Evolutionary conservation across 1,140 invertebrate genomes (phyloP).

Genomic region (Centruroides sculpturatus): DNA sequence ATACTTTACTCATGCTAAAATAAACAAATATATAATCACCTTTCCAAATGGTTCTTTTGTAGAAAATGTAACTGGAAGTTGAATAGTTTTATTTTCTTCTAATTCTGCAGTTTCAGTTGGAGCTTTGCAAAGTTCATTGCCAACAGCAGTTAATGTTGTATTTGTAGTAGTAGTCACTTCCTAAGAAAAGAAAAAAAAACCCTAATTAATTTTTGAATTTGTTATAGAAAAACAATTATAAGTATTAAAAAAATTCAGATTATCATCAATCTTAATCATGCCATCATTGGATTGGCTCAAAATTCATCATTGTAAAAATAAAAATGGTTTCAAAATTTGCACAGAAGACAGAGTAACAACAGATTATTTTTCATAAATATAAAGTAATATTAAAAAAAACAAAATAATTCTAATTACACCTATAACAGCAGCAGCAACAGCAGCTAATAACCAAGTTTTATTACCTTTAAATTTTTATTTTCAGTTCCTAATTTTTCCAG

Average conservation of each 20-base stretch:
- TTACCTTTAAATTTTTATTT: background rate
- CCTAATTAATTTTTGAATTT: background rate
- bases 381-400: no score
- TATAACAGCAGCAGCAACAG: no score
- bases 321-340: no score
- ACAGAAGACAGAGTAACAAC: no score
- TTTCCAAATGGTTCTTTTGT: constrained; percentile 12
- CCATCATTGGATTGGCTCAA: background rate
- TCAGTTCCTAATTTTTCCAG: constrained; percentile 15
- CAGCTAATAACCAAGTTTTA: no score
- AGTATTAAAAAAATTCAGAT: no score
- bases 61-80: constrained; percentile 2
- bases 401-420: no score
- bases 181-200: background rate
- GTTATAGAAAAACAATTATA: no score
- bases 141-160: constrained; percentile 2
- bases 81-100: constrained; percentile 7
- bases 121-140: background rate
- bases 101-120: constrained; percentile 3
- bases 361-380: no score
- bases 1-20: no score
- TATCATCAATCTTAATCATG: background rate
- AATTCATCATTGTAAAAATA: background rate
- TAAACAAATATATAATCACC: background rate
- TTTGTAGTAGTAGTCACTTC: background rate